A percentile compares a stretch with the other conserved stretches of the same genome.
Conservation (phyloP, 2,113 vertebrate genomes). For the Calyptomena viridis region DNA sequence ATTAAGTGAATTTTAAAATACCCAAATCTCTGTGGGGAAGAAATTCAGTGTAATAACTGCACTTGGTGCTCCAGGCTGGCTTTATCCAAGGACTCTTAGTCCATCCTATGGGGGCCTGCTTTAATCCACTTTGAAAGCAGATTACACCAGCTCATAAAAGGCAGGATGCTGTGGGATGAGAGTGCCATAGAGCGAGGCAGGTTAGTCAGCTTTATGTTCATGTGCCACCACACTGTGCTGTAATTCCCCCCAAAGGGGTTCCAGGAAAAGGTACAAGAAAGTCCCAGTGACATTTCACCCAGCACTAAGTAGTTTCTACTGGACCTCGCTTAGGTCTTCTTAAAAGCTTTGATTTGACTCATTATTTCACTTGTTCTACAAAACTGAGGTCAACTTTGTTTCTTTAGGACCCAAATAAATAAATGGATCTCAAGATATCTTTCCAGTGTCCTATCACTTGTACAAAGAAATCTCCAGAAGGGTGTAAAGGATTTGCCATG, state of each 20-base stretch:
- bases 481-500: not conserved
- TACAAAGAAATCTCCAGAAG: not conserved
- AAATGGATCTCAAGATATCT: not conserved
- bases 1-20: not conserved
- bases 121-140: not conserved
- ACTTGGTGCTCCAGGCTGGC: not conserved
- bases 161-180: not conserved
- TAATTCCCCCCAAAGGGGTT: not conserved
- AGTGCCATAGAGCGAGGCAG: not conserved
- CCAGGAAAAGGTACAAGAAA: not conserved
- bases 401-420: not conserved
- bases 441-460: not conserved
- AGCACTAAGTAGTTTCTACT: not conserved
- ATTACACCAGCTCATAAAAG: not conserved
- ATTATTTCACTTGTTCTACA: not conserved
- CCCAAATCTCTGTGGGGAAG: not conserved
- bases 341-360: not conserved
- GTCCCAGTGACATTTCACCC: not conserved
- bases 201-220: not conserved
- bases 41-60: not conserved
- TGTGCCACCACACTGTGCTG: fast-evolving
- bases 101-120: not conserved
- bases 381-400: not conserved
- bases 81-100: not conserved
- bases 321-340: not conserved